Evolutionary conservation across 1,140 invertebrate species (phyloP), one percentile per base, ranked within the genome.

Genomic region (Trialeurodes vaporariorum): DNA sequence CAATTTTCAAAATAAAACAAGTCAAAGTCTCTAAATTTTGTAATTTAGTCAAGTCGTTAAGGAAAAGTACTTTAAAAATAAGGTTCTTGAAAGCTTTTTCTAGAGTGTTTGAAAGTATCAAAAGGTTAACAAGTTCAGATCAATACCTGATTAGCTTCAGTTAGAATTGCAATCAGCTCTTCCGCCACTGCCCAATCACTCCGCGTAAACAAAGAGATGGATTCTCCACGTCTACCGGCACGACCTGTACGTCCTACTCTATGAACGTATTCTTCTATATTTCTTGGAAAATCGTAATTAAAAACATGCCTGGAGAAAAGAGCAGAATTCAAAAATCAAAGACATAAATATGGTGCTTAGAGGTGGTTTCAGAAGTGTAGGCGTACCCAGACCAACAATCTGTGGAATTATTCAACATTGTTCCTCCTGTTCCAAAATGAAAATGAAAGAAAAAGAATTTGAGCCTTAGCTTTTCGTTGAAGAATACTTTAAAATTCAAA

Each of bases 221-320:
- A 87, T 72, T 87, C 85, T 0, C 94, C 94, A 11, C 85, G 88
- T 71, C 86, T 82, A 0, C 93, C 93, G 61, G 93, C 93, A 68
- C 93, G 82, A 1, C 94, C 94, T 21, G 95, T 98, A 72, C 95
- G 81, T 0, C 96, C 96, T 73, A 98, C 97, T 60, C 95, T 82
- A 79, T 98, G 96, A 2, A 97, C 93, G 75, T 98, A 98, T 67
- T 96, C 93, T 70, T 96, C 93, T 69, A 96, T 90, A 27, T 81
- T 81, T 65, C 86, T 87, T 0, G 95, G 94, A 70, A 98, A 75
- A 77, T 98, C 94, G 74, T 87, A 98, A 76, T 98, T 98, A 11
- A 98, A 86, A 0, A 98, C 94, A 72, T 93, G 89, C 34, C 34
- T 49, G 17, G 5, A 49, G 34, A 49, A 49, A 49, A n/a, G n/a